Evolutionary conservation across 1,140 invertebrate genomes (phyloP).

Genomic region (Bradynema listronoti): DNA sequence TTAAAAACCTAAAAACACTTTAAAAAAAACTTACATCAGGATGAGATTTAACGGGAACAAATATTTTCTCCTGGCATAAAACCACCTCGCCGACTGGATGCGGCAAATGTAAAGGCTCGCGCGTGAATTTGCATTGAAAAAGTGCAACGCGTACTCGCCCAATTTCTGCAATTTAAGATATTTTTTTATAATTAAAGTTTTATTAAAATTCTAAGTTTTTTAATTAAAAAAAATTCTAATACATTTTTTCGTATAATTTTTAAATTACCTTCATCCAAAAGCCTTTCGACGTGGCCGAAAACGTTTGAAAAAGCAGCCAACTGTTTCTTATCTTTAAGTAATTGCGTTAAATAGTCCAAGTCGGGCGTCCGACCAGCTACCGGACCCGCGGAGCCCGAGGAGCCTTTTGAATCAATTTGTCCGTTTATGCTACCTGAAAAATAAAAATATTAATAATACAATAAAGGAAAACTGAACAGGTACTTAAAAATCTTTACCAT

Average conservation of each 20-base stretch:
- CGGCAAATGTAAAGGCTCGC: slow-evolving; percentile 84
- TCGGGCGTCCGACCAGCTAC: slow-evolving; percentile 26
- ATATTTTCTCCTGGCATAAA: slow-evolving; percentile 94
- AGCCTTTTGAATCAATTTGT: background rate
- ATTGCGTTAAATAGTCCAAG: slow-evolving; percentile 94
- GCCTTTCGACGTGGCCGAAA: slow-evolving; percentile 95
- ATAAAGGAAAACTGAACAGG: background rate
- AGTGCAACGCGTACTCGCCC: slow-evolving; percentile 89
- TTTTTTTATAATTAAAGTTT: slow-evolving; percentile 2
- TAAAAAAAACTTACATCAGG: slow-evolving; percentile 80
- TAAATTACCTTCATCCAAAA: slow-evolving; percentile 93
- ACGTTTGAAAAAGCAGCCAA: slow-evolving; percentile 97
- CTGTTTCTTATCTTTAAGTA: slow-evolving; percentile 99
- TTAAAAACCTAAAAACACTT: background rate
- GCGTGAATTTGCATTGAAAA: slow-evolving; percentile 93
- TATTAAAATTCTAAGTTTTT: slow-evolving; percentile 13
- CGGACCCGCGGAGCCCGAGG: background rate
- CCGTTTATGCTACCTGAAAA: slow-evolving; percentile 10
- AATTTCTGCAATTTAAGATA: slow-evolving; percentile 72
- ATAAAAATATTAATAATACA: background rate
- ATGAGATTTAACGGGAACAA: slow-evolving; percentile 97
- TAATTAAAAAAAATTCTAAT: background rate
- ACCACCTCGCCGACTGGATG: slow-evolving; percentile 81
- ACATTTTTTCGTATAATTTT: slow-evolving; percentile 11
- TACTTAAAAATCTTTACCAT: background rate